phyloP scores from a whole-genome alignment of 1,140 invertebrate species.

The Saccostrea cuccullata region DNA sequence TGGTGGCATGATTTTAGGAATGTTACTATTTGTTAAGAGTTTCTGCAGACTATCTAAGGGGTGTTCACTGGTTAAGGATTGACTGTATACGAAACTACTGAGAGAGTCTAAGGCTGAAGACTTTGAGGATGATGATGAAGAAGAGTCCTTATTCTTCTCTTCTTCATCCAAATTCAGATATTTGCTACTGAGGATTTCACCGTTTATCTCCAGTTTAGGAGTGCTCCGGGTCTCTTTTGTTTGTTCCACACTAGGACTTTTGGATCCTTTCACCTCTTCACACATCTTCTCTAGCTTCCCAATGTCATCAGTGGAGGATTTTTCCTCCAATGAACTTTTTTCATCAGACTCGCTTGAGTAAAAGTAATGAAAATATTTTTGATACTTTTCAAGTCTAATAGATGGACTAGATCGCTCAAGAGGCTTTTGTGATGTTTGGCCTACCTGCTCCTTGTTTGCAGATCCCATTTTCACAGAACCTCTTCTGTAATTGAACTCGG shows the following conservation, averaged over 20 bases:
- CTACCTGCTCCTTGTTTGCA: constrained; percentile 40
- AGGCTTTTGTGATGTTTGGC: constrained; percentile 12
- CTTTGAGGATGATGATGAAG: constrained; percentile 19
- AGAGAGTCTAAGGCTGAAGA: constrained; percentile 74
- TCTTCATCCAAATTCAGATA: constrained; percentile 68
- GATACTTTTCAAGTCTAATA: constrained; percentile 27
- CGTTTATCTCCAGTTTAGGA: neutral
- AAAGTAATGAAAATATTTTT: constrained; percentile 28
- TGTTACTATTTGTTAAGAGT: constrained; percentile 95
- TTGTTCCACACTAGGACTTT: constrained; percentile 45
- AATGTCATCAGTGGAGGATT: constrained; percentile 53
- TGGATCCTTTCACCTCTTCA: constrained; percentile 51
- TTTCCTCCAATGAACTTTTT: neutral
- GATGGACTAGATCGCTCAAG: constrained; percentile 26
- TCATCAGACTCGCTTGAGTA: neutral
- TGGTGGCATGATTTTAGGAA: constrained; percentile 75
- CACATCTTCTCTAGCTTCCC: constrained; percentile 63
- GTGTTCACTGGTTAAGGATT: constrained; percentile 76
- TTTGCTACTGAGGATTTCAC: constrained; percentile 60
- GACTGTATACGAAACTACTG: constrained; percentile 75
- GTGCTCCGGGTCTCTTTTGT: constrained; percentile 14
- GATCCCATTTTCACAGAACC: constrained; percentile 29
- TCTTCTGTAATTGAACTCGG: constrained; percentile 79
- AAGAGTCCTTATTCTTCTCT: constrained; percentile 42
- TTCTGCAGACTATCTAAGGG: constrained; percentile 95